Evolutionary conservation across 2,113 vertebrate species (phyloP).

Genomic region (Sterrhoptilus dennistouni): DNA sequence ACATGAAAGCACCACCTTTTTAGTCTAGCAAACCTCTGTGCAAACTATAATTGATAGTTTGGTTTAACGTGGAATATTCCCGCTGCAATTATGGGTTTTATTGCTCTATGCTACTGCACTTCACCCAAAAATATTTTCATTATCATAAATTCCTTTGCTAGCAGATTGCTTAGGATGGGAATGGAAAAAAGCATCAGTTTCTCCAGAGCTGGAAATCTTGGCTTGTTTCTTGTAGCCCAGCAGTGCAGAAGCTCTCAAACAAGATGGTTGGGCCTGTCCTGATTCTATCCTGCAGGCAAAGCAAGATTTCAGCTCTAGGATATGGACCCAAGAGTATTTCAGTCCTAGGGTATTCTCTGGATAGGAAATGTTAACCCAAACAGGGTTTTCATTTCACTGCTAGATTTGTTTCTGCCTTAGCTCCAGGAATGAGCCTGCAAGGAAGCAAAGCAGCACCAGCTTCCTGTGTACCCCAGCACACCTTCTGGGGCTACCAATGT

Average conservation of each 20-base stretch:
- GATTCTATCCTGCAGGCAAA: not conserved
- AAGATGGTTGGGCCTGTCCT: not conserved
- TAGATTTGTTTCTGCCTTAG: not conserved
- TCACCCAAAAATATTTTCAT: constrained; percentile 42
- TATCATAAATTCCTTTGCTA: constrained; percentile 39
- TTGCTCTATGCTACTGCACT: constrained; percentile 22
- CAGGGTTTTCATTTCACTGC: not conserved
- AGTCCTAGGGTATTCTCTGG: not conserved
- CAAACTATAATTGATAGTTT: constrained; percentile 62
- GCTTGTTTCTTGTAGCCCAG: not conserved
- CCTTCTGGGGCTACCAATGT: not conserved
- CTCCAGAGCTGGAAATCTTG: not conserved
- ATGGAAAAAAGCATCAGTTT: not conserved
- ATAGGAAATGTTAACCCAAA: not conserved
- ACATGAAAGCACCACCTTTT: constrained; percentile 56
- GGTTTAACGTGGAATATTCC: constrained; percentile 17
- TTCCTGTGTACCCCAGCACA: not conserved
- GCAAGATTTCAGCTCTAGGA: not conserved
- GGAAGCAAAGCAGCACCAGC: not conserved
- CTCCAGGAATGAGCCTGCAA: not conserved
- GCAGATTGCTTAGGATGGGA: not conserved
- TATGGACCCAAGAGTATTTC: fast-evolving
- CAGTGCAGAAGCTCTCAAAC: not conserved
- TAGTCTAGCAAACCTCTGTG: constrained; percentile 37
- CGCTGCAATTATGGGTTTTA: constrained; percentile 53